phyloP scores from a whole-genome alignment of 2,797 vertebrate genomes.

The Tinamus major region DNA sequence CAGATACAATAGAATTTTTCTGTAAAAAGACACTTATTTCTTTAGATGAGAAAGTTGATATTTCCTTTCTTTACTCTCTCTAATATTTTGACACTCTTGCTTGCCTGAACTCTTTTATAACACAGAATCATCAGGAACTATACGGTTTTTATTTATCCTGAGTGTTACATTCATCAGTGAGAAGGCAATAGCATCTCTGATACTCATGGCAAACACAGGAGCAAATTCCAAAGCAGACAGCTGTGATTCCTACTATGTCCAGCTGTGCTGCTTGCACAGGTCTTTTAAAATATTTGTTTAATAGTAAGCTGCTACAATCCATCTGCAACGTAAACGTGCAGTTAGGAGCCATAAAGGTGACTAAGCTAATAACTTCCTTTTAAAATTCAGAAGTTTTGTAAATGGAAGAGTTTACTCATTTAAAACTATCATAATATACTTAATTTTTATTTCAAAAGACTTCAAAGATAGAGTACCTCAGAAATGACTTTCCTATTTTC shows the following conservation, averaged over 20 bases:
- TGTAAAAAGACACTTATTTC: neutral
- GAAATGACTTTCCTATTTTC: conserved; percentile 15
- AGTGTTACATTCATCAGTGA: neutral
- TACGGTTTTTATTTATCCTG: conserved; percentile 7
- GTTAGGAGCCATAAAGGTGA: neutral
- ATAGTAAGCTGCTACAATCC: conserved; percentile 36
- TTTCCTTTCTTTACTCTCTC: neutral
- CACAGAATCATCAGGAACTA: conserved; percentile 11
- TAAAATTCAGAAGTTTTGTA: neutral
- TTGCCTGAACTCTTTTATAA: neutral
- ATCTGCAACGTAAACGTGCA: neutral
- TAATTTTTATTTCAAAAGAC: conserved; percentile 31
- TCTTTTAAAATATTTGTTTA: neutral
- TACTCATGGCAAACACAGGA: neutral
- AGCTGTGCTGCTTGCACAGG: neutral
- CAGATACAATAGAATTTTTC: neutral
- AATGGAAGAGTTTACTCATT: neutral
- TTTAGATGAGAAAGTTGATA: neutral
- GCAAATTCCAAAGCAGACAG: neutral
- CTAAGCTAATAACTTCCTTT: conserved; percentile 25
- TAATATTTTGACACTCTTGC: conserved; percentile 5
- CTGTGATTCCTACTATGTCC: neutral
- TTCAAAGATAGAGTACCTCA: neutral
- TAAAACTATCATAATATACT: neutral
- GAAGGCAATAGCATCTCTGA: neutral